A percentile compares a stretch with the other conserved stretches of the same genome.
phyloP scores from a whole-genome alignment of 2,888 invertebrate genomes.

The Mayetiola destructor region DNA sequence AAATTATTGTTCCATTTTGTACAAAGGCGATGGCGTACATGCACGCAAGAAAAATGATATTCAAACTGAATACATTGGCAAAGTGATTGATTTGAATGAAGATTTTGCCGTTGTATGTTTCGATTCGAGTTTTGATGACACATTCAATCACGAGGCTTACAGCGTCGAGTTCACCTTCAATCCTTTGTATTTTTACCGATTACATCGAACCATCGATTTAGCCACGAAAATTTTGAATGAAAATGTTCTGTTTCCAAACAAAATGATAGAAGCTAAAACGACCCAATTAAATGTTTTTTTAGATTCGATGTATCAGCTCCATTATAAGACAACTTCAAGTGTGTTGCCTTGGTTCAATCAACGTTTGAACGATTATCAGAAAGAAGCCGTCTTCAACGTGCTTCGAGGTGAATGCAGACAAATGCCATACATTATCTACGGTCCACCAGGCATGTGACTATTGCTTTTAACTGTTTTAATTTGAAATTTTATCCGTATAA shows the following conservation, averaged over 20 bases:
- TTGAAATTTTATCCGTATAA: not conserved
- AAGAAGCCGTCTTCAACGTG: constrained; percentile 62
- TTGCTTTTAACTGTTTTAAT: not conserved
- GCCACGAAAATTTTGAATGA: constrained; percentile 45
- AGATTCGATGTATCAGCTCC: constrained; percentile 22
- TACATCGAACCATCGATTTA: constrained; percentile 58
- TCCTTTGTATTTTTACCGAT: constrained; percentile 44
- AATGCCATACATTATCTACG: constrained; percentile 74
- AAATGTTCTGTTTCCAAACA: constrained; percentile 57
- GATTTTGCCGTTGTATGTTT: constrained; percentile 65
- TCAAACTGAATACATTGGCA: not conserved
- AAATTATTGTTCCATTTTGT: not conserved
- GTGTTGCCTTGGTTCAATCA: constrained; percentile 52
- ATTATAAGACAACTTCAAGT: constrained; percentile 20
- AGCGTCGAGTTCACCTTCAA: constrained; percentile 56
- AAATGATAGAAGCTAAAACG: constrained; percentile 25
- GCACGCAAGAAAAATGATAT: not conserved
- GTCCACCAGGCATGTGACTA: constrained; percentile 52
- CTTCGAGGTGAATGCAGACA: constrained; percentile 57
- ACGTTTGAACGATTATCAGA: constrained; percentile 60
- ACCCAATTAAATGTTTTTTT: constrained; percentile 26
- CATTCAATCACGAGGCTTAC: constrained; percentile 61
- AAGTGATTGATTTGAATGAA: constrained; percentile 45
- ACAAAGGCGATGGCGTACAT: not conserved
- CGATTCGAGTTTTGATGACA: constrained; percentile 27